A percentile compares a stretch with the other conserved stretches of the same genome.
These are phyloP conservation scores for Hypothenemus hampei DNA, from an alignment of 1,140 invertebrate species.

Conservation along the genomic window DNA sequence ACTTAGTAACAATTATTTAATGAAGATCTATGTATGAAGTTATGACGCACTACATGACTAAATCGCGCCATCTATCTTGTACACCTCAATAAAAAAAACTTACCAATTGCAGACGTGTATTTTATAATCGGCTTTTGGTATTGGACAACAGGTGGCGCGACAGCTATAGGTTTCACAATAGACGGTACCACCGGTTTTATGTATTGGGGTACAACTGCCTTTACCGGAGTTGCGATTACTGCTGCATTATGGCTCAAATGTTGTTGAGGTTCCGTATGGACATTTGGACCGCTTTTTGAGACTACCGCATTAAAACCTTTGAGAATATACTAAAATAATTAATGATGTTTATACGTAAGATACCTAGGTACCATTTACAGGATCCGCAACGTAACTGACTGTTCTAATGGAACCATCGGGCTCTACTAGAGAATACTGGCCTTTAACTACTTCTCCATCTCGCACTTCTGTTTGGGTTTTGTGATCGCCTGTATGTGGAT, in stretches of 20 bases:
- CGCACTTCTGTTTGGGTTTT: constrained; percentile 4
- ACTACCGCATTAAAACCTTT: constrained; percentile 26
- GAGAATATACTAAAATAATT: not conserved
- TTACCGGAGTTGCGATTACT: not conserved
- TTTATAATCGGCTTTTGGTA: constrained; percentile 22
- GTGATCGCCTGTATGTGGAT: constrained; percentile 1
- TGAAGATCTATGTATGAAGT: not conserved
- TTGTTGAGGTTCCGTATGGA: constrained; percentile 21
- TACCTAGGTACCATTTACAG: too few relatives aligned
- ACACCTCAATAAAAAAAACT: not conserved
- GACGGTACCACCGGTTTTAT: constrained; percentile 8
- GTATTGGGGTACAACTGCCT: constrained; percentile 4
- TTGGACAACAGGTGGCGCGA: constrained; percentile 5
- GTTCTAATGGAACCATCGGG: constrained; percentile 9
- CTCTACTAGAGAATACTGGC: constrained; percentile 8
- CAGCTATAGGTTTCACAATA: not conserved
- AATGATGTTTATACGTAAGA: too few relatives aligned
- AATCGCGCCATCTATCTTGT: not conserved
- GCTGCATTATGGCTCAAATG: constrained; percentile 5
- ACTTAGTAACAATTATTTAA: not conserved
- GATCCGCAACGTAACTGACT: constrained; percentile 8
- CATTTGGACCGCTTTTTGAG: constrained; percentile 21
- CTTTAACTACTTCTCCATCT: constrained; percentile 5
- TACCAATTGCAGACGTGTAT: constrained; percentile 15
- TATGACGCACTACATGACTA: not conserved